phyloP scores from a whole-genome alignment of 2,113 vertebrate genomes.

The Heteronetta atricapilla region DNA sequence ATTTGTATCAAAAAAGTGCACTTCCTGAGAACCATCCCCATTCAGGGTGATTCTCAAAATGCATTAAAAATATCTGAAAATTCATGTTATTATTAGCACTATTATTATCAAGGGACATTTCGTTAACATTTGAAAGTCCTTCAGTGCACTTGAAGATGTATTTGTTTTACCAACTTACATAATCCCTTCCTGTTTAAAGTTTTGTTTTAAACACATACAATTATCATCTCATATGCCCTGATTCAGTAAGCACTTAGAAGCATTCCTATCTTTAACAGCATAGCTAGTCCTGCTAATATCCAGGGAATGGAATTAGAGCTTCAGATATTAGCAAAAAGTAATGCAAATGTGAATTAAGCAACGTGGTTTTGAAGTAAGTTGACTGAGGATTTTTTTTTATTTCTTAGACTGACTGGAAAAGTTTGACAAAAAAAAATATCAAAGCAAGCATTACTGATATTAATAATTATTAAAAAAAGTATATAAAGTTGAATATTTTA shows the following conservation, averaged over 20 bases:
- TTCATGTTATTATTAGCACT: conserved; percentile 23
- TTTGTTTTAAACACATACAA: conserved; percentile 69
- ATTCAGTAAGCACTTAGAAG: conserved; percentile 63
- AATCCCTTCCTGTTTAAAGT: conserved; percentile 65
- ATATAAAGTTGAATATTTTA: conserved; percentile 38
- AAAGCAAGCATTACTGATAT: conserved; percentile 46
- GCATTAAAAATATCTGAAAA: conserved; percentile 18
- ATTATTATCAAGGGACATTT: conserved; percentile 59
- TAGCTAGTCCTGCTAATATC: conserved; percentile 57
- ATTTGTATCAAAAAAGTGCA: background rate
- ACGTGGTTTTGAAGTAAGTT: conserved; percentile 66
- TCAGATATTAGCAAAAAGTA: conserved; percentile 69
- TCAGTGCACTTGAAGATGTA: conserved; percentile 59
- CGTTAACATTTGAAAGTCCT: conserved; percentile 60
- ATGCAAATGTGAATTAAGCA: conserved; percentile 72
- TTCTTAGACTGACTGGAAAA: background rate
- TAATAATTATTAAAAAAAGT: conserved; percentile 23
- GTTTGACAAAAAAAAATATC: conserved; percentile 19
- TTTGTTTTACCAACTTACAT: conserved; percentile 67
- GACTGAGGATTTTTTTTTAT: conserved; percentile 36
- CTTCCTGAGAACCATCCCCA: background rate
- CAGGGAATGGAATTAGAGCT: conserved; percentile 69
- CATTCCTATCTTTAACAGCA: conserved; percentile 67
- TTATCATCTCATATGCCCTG: conserved; percentile 59
- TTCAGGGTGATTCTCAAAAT: background rate